Base-by-base conservation (phyloP, 2,113 vertebrate species). In the Glaucomys volans region DNA sequence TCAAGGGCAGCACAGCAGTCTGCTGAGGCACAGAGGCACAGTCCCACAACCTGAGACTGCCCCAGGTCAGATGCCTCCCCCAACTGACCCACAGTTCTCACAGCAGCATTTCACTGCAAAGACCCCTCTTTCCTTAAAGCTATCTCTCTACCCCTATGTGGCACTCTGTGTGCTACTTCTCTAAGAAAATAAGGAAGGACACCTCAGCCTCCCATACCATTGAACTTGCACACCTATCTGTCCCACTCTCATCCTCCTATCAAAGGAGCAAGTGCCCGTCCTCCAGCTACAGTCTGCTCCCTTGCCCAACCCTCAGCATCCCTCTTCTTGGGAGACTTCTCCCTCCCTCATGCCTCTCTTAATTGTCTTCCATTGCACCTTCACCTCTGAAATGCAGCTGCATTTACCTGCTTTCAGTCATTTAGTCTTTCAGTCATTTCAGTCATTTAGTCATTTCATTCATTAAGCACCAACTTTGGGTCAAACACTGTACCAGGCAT, bases 121-220 rank as follows among this genome's bases (percentile, higher is more conserved):
- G 8, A 8, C 35, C 17, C 30, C 22, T 24, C 9, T 6, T 20
- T 83, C 32, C 62, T 52, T 24, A 62, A n/a, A 62, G 4, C 6
- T 10, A 11, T 0, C 44, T 35, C 4, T 69, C 9, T 8, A 35
- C 4, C 4, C 4, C 9, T n/a, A 1, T 30, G 2, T 32, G 22
- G 30, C 1, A 0, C 66, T 35, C 44, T 28, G 5, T 74, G 0
- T 30, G 10, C 30, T n/a, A 10, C 62, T 62, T 30, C 71, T 71
- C 12, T 32, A 10, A 32, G 14, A n/a, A 54, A 64, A 37, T 59
- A 4, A 17, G 28, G 7, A 26, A 7, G 8, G 32, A 12, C 4
- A 1, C 30, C 14, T 35, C 47, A 17, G 26, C 26, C 22, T 30
- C 35, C 24, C 24, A 30, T 22, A 50, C 57, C 59, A 62, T 24